Conservation (phyloP, 1,140 invertebrate genomes). For the Chelonus insularis region DNA sequence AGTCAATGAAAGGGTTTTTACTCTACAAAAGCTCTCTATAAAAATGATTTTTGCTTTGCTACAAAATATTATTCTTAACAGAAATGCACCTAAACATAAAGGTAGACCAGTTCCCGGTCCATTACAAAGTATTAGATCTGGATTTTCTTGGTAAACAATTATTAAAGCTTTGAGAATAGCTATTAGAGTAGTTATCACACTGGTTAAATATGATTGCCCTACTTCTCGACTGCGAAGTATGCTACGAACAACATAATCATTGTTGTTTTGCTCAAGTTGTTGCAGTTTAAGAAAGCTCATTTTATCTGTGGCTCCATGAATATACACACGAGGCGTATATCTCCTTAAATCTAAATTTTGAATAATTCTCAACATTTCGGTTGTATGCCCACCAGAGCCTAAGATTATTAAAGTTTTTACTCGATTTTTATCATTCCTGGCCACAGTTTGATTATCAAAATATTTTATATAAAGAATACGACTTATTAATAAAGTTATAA, state of each 20-base stretch:
- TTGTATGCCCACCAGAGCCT: slow-evolving; percentile 79
- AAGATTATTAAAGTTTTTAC: slow-evolving; percentile 62
- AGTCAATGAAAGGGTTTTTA: slow-evolving; percentile 83
- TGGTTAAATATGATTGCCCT: slow-evolving; percentile 80
- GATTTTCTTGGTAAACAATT: slow-evolving; percentile 70
- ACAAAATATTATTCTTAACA: slow-evolving; percentile 69
- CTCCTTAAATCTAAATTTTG: slow-evolving; percentile 62
- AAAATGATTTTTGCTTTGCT: slow-evolving; percentile 79
- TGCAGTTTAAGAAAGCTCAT: slow-evolving; percentile 72
- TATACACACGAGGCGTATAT: slow-evolving; percentile 75
- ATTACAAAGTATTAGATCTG: slow-evolving; percentile 85
- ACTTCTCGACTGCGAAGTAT: slow-evolving; percentile 87
- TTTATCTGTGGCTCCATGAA: slow-evolving; percentile 77
- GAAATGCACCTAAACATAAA: slow-evolving; percentile 74
- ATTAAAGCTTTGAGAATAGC: slow-evolving; percentile 71
- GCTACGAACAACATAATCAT: slow-evolving; percentile 62
- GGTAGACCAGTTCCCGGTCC: slow-evolving; percentile 96
- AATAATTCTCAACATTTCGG: slow-evolving; percentile 81
- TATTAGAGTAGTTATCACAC: slow-evolving; percentile 76
- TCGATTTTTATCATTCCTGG: no score
- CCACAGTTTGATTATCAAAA: no score
- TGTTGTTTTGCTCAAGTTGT: slow-evolving; percentile 55
- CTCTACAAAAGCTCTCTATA: slow-evolving; percentile 93
- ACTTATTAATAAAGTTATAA: no score
- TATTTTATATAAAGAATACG: no score